Percentiles rank a stretch among this genome's conserved stretches.
Evolutionary conservation across 2,888 invertebrate species (phyloP).

Genomic region (Noctua comes): DNA sequence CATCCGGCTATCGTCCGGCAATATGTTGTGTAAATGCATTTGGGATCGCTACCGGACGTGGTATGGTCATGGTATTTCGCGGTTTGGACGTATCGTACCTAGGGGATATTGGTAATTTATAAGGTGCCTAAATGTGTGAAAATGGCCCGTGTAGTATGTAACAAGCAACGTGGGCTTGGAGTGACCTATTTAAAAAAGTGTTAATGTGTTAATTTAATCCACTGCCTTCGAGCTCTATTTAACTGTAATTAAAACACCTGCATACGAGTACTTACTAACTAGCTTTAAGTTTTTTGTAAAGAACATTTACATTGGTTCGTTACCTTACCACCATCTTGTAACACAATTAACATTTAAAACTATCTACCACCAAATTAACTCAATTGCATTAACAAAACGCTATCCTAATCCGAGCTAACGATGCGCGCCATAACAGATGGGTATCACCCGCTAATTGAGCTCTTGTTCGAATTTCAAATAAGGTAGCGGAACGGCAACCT

Average conservation of each 20-base stretch:
- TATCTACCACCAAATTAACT: slow-evolving; percentile 47
- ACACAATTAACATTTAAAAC: slow-evolving; percentile 46
- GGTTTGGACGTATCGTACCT: slow-evolving; percentile 36
- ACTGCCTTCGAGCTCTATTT: background rate
- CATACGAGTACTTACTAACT: background rate
- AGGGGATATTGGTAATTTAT: slow-evolving; percentile 20
- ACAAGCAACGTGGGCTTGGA: too few relatives aligned
- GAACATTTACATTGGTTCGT: slow-evolving; percentile 1
- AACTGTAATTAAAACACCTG: background rate
- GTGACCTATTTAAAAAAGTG: background rate
- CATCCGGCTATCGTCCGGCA: slow-evolving; percentile 82
- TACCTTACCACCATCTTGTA: slow-evolving; percentile 31
- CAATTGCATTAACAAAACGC: slow-evolving; percentile 61
- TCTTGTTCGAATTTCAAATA: slow-evolving; percentile 83
- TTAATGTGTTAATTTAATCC: background rate
- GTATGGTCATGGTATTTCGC: slow-evolving; percentile 57
- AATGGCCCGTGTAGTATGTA: background rate
- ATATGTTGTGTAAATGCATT: slow-evolving; percentile 88
- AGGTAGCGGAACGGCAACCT: slow-evolving; percentile 81
- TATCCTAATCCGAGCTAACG: slow-evolving; percentile 60
- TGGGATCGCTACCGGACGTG: slow-evolving; percentile 77
- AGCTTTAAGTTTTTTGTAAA: background rate
- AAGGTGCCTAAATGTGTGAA: background rate
- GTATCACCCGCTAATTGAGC: slow-evolving; percentile 84
- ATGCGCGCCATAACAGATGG: slow-evolving; percentile 70